These are phyloP conservation scores for Blera fallax DNA, from an alignment of 2,888 invertebrate species.

Conservation along the genomic window DNA sequence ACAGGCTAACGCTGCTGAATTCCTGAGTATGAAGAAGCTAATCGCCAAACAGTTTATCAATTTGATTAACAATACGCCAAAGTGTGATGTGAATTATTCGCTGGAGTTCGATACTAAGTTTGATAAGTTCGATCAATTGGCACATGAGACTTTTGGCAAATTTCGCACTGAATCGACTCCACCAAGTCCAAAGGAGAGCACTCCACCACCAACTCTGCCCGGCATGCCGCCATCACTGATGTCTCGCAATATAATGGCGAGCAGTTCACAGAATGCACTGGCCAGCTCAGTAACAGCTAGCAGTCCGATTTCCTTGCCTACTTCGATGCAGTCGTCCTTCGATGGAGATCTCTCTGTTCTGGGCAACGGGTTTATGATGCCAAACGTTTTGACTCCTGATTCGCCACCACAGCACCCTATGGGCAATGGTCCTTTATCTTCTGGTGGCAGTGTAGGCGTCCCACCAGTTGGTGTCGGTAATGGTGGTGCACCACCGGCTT, in stretches of 20 bases:
- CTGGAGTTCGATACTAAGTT: conserved; percentile 92
- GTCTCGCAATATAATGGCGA: conserved; percentile 75
- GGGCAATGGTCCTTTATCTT: conserved; percentile 64
- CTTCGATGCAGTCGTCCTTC: conserved; percentile 89
- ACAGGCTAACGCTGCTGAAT: conserved; percentile 92
- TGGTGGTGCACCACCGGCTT: conserved; percentile 81
- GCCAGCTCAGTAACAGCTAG: conserved; percentile 83
- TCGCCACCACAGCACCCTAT: conserved; percentile 81
- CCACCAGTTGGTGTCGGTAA: conserved; percentile 77
- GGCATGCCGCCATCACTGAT: conserved; percentile 82
- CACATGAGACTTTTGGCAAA: conserved; percentile 88
- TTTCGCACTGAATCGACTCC: conserved; percentile 86
- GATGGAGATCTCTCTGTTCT: conserved; percentile 87
- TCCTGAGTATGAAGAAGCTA: conserved; percentile 90
- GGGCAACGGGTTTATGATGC: conserved; percentile 82
- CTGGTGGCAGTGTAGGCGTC: conserved; percentile 58
- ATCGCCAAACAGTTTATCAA: conserved; percentile 90
- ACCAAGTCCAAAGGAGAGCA: conserved; percentile 82
- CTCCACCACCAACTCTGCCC: conserved; percentile 82
- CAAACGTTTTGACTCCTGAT: conserved; percentile 80
- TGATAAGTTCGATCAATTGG: conserved; percentile 88
- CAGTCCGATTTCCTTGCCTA: conserved; percentile 86
- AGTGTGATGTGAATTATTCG: conserved; percentile 89
- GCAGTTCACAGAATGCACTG: conserved; percentile 77
- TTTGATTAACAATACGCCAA: conserved; percentile 91